phyloP scores from a whole-genome alignment of 2,113 vertebrate species.

The Eira barbara region DNA sequence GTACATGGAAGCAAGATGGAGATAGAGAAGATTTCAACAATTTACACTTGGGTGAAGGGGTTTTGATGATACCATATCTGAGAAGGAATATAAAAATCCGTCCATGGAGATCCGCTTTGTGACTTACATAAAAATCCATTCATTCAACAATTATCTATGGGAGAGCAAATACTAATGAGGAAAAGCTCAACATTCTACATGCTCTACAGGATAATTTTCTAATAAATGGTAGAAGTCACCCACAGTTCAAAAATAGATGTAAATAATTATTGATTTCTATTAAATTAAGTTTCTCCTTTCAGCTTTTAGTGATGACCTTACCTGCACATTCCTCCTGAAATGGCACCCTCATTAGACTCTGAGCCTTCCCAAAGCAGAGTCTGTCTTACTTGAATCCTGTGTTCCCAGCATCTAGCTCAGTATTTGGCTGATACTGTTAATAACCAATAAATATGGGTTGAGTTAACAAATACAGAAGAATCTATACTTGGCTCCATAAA shows the following conservation, averaged over 20 bases:
- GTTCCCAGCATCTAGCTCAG: conserved; percentile 15
- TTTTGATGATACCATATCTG: neutral
- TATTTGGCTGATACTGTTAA: conserved; percentile 15
- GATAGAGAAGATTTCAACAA: neutral
- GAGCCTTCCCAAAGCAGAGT: neutral
- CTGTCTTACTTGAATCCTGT: neutral
- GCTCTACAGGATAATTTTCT: neutral
- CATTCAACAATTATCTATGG: neutral
- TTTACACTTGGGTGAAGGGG: neutral
- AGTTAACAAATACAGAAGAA: neutral
- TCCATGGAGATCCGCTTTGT: neutral
- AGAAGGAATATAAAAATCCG: neutral
- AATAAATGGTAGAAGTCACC: conserved; percentile 29
- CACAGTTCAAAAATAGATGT: conserved; percentile 22
- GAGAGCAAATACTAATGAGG: neutral
- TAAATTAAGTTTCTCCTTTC: conserved; percentile 24
- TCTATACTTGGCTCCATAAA: conserved; percentile 24
- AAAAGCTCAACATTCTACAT: neutral
- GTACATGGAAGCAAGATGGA: neutral
- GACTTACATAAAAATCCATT: neutral
- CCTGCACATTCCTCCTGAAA: neutral
- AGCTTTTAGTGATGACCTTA: conserved; percentile 50
- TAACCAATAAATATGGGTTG: conserved; percentile 1
- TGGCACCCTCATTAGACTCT: neutral
- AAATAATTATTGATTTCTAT: conserved; percentile 56